Conservation (phyloP, 1,140 invertebrate genomes). For the Magallana angulata region DNA sequence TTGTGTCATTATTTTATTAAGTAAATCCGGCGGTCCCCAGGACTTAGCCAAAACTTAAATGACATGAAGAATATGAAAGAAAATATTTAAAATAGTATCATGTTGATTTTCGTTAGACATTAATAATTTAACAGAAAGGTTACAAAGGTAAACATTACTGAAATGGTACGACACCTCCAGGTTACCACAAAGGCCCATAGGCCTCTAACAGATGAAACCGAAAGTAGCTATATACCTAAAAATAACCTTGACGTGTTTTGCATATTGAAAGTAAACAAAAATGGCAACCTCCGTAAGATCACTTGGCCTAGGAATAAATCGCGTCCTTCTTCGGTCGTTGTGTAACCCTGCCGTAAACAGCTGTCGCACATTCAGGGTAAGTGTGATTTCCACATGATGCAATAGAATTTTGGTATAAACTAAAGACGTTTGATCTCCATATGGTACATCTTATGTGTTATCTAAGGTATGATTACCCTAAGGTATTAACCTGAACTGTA, state of each 20-base stretch:
- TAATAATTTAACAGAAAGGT: no score
- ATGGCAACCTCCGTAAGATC: conserved; percentile 21
- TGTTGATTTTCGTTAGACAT: no score
- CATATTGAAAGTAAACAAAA: conserved; percentile 17
- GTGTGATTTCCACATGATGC: background rate
- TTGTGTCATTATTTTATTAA: no score
- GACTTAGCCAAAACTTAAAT: no score
- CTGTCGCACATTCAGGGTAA: background rate
- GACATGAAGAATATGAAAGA: no score
- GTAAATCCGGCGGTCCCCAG: no score
- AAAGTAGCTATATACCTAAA: conserved; percentile 21
- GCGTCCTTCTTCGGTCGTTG: background rate
- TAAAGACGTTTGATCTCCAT: background rate
- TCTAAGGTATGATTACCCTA: no score
- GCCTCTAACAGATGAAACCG: background rate
- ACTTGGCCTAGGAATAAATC: conserved; percentile 4
- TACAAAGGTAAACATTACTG: no score
- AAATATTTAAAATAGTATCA: no score
- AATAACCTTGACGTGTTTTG: background rate
- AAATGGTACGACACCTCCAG: background rate
- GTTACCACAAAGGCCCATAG: background rate
- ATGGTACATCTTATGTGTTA: background rate
- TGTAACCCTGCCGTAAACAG: background rate
- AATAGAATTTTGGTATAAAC: background rate
- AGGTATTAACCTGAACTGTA: no score